Conservation (phyloP, 2,113 vertebrate species). For the Euleptes europaea region DNA sequence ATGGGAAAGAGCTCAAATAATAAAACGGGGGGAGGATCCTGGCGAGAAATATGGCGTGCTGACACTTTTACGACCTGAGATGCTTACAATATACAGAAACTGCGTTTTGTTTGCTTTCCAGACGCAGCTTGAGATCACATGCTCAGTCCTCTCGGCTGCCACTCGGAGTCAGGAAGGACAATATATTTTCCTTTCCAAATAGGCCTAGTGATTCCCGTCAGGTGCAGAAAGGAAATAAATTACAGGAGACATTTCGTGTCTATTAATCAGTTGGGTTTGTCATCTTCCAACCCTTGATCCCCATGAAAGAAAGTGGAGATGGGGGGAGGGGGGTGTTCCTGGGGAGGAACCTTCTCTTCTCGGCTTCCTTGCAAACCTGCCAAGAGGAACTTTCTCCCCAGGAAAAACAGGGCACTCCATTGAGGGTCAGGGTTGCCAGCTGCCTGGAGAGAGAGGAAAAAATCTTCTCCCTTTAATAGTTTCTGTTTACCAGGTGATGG, state of each 20-base stretch:
- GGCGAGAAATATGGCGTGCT: constrained; percentile 76
- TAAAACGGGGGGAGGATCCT: constrained; percentile 70
- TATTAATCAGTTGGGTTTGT: constrained; percentile 75
- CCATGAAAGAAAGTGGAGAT: constrained; percentile 72
- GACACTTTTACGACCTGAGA: constrained; percentile 81
- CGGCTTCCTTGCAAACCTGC: no score
- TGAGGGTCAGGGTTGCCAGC: no score
- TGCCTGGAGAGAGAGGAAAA: no score
- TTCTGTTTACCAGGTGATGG: no score
- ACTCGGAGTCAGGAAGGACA: constrained; percentile 74
- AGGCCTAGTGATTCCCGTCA: constrained; percentile 77
- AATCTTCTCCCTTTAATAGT: no score
- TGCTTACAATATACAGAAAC: constrained; percentile 77
- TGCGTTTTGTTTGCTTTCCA: constrained; percentile 74
- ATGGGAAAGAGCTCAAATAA: constrained; percentile 65
- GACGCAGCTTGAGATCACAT: constrained; percentile 73
- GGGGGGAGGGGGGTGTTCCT: neutral
- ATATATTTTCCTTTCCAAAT: constrained; percentile 76
- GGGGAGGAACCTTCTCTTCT: no score
- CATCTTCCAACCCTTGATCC: constrained; percentile 78
- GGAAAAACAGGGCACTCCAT: no score
- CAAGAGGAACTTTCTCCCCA: no score
- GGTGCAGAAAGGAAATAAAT: constrained; percentile 84
- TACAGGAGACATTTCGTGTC: constrained; percentile 74
- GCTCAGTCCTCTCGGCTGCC: constrained; percentile 74